These are phyloP conservation scores for Microtus montanus DNA, from an alignment of 2,113 vertebrate species.

Conservation along the genomic window DNA sequence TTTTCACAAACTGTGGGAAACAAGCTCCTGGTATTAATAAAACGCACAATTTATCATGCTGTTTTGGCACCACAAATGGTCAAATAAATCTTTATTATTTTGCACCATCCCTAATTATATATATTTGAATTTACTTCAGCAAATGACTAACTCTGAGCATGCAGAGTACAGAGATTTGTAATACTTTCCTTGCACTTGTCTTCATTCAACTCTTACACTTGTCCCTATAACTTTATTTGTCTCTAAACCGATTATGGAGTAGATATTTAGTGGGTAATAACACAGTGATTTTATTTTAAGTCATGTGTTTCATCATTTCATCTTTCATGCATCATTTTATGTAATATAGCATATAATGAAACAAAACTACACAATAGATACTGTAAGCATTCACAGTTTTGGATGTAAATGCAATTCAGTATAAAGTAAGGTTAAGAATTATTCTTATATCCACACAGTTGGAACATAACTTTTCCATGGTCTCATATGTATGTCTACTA, in stretches of 20 bases:
- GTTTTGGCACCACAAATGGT: fast-evolving
- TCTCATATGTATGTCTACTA: not conserved
- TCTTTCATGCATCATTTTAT: not conserved
- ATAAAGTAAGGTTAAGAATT: not conserved
- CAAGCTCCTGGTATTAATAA: not conserved
- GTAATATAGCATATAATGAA: not conserved
- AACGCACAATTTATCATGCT: fast-evolving
- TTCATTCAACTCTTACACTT: not conserved
- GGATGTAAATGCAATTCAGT: not conserved
- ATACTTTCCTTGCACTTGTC: not conserved
- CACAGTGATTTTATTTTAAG: not conserved
- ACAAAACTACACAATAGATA: not conserved
- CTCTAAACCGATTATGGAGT: not conserved
- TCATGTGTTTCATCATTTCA: not conserved
- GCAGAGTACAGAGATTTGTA: not conserved
- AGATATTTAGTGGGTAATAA: not conserved
- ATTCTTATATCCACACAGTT: not conserved
- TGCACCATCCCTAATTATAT: not conserved
- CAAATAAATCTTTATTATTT: not conserved
- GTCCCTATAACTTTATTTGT: not conserved
- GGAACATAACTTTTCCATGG: not conserved
- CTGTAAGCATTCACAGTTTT: not conserved
- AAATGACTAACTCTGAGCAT: not conserved
- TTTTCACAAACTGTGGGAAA: not conserved
- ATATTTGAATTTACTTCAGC: not conserved